Conservation (phyloP, 2,888 invertebrate genomes). For the Physocephala rufipes region DNA sequence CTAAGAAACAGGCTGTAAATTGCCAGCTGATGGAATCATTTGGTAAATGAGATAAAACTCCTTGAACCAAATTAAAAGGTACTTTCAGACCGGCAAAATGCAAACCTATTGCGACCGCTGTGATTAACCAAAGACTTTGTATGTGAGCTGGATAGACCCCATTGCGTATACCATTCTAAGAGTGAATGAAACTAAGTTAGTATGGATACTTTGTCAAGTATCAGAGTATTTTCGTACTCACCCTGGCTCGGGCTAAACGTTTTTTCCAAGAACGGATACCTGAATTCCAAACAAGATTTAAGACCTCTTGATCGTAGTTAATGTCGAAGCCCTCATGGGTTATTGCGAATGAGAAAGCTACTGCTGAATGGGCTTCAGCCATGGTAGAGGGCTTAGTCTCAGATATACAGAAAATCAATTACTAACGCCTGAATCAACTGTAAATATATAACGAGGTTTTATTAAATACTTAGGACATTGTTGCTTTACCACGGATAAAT, state of each 20-base stretch:
- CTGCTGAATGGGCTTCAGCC: constrained; percentile 99
- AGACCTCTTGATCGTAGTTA: constrained; percentile 95
- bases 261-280: constrained; percentile 97
- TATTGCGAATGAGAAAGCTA: constrained; percentile 96
- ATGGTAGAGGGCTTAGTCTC: constrained; percentile 67
- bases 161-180: constrained; percentile 92
- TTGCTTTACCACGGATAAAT: background rate
- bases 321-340: constrained; percentile 99
- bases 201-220: no score
- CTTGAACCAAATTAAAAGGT: constrained; percentile 84
- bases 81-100: constrained; percentile 83
- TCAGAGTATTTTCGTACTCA: no score
- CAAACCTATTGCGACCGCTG: constrained; percentile 79
- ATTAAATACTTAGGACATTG: background rate
- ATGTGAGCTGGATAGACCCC: constrained; percentile 96
- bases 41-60: constrained; percentile 77
- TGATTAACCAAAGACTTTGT: constrained; percentile 85
- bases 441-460: no score
- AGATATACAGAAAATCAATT: background rate
- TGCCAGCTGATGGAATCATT: constrained; percentile 77
- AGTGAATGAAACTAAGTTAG: no score
- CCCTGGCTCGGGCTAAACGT: constrained; percentile 87
- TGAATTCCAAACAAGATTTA: constrained; percentile 94
- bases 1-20: constrained; percentile 76
- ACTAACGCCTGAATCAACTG: no score